A percentile compares a stretch with the other conserved stretches of the same genome.
Conservation (phyloP, 1,140 invertebrate genomes). For the Rhyzopertha dominica region DNA sequence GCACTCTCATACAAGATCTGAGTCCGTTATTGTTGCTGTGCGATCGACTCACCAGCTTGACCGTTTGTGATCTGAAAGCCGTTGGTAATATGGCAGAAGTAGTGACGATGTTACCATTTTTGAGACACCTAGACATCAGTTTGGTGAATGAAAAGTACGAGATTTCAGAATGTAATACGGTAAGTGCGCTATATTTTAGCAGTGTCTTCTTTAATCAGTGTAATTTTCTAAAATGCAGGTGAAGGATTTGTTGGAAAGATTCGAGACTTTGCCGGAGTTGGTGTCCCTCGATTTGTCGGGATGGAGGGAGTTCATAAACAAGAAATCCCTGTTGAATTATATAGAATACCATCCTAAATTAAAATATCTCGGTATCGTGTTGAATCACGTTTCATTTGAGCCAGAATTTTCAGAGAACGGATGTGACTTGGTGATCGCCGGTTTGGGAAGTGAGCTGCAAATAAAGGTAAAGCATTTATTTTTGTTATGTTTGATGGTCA, state of each 20-base stretch:
- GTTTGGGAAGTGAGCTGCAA: slow-evolving; percentile 36
- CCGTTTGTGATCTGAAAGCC: slow-evolving; percentile 43
- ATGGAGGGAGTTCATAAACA: slow-evolving; percentile 42
- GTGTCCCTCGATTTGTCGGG: slow-evolving; percentile 68
- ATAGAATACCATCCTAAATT: slow-evolving; percentile 34
- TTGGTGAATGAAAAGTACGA: slow-evolving; percentile 35
- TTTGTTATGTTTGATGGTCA: too few species aligned
- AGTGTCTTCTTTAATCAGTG: too few species aligned
- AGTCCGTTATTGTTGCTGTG: slow-evolving; percentile 48
- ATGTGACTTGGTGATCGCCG: slow-evolving; percentile 31
- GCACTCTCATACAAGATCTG: slow-evolving; percentile 64
- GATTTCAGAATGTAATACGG: too few species aligned
- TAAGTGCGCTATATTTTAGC: too few species aligned
- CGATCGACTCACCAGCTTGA: slow-evolving; percentile 22
- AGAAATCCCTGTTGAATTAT: slow-evolving; percentile 23
- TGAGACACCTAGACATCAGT: slow-evolving; percentile 37
- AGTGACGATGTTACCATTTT: slow-evolving; percentile 45
- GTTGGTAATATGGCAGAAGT: slow-evolving; percentile 64
- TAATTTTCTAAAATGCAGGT: too few species aligned
- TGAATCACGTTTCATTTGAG: slow-evolving; percentile 33
- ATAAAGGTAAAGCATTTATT: slow-evolving; percentile 16
- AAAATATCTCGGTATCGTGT: slow-evolving; percentile 38
- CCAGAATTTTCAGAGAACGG: slow-evolving; percentile 26
- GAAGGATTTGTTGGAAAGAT: slow-evolving; percentile 50
- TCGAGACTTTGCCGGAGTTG: slow-evolving; percentile 56